Conservation (phyloP, 1,140 invertebrate genomes). For the Brachionus rotundiformis region DNA sequence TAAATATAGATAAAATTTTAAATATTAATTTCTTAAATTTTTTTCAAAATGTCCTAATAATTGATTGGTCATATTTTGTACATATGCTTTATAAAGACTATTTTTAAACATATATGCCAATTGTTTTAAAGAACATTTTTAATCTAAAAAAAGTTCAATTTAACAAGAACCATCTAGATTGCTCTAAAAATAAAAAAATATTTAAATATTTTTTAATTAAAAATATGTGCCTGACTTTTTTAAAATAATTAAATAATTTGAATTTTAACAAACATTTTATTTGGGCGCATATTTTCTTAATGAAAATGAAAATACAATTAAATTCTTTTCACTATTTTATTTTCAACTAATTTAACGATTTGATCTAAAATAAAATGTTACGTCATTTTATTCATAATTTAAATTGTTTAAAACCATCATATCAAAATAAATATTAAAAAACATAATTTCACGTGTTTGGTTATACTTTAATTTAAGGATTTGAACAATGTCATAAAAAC, state of each 20-base stretch:
- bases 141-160: neutral
- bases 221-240: neutral
- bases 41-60: too few relatives aligned
- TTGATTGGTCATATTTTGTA: too few relatives aligned
- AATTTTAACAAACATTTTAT: neutral
- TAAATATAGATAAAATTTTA: neutral
- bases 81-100: neutral
- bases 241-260: neutral
- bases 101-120: neutral
- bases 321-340: neutral
- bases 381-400: neutral
- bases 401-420: neutral
- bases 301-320: too few relatives aligned
- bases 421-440: constrained; percentile 14
- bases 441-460: neutral
- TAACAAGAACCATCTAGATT: neutral
- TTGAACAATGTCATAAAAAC: neutral
- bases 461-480: neutral
- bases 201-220: neutral
- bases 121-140: neutral
- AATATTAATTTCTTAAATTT: too few relatives aligned
- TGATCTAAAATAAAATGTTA: neutral
- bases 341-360: neutral
- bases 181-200: neutral
- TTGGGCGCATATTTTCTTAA: too few relatives aligned